Conservation (phyloP, 2,888 invertebrate species). For the Magallana nippona region DNA sequence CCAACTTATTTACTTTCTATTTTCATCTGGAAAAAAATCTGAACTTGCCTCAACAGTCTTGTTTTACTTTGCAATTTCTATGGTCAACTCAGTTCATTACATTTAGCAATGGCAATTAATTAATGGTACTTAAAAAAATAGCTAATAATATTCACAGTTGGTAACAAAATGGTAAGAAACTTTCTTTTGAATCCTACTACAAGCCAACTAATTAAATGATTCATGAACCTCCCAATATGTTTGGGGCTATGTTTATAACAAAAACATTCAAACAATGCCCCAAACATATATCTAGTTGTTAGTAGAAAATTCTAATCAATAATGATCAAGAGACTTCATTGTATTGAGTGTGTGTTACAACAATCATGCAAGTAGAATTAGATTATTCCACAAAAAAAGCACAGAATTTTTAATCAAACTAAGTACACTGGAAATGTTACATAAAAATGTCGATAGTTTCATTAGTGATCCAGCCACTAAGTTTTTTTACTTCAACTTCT, state of each 20-base stretch:
- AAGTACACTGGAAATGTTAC: constrained; percentile 35
- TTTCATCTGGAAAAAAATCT: too few species aligned
- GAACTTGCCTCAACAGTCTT: too few species aligned
- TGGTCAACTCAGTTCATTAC: too few species aligned
- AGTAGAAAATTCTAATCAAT: constrained; percentile 20
- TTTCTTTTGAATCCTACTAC: background rate
- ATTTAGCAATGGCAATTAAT: too few species aligned
- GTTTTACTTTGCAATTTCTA: too few species aligned
- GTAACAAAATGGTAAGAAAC: too few species aligned
- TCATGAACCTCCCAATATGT: background rate
- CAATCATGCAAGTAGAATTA: constrained; percentile 28
- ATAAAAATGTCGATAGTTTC: constrained; percentile 21
- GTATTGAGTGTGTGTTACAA: constrained; percentile 32
- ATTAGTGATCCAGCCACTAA: constrained; percentile 20
- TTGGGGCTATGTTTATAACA: background rate
- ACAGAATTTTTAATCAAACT: constrained; percentile 35
- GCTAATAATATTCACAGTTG: too few species aligned
- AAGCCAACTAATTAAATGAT: constrained; percentile 1
- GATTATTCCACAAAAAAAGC: constrained; percentile 29
- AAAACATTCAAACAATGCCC: constrained; percentile 6
- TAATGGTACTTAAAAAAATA: too few species aligned
- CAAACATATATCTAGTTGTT: constrained; percentile 30
- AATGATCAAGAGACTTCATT: constrained; percentile 35
- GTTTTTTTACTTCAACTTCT: constrained; percentile 1
- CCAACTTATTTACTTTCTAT: too few species aligned